Evolutionary conservation across 2,797 vertebrate genomes (phyloP), one percentile per base, ranked within the genome.

Genomic region (Antrozous pallidus): DNA sequence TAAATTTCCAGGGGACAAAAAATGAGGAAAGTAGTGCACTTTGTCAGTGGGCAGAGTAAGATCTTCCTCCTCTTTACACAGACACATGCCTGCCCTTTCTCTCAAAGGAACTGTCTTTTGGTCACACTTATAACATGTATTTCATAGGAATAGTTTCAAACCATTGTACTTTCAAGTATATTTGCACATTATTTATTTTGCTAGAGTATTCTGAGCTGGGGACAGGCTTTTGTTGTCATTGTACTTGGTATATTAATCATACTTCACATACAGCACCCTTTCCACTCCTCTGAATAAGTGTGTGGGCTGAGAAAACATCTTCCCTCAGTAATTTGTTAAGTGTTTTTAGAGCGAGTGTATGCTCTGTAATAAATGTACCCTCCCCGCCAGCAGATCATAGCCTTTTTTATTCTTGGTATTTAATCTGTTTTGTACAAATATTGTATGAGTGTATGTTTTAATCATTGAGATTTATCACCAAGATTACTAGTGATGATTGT

Each of bases 381-480:
- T 89, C 26, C 40, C 4, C 86, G 20, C 47, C 18, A 28, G 58
- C 3, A 38, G 51, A 22, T 54, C 51, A 82, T 24, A 79, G 38
- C 18, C 10, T 75, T 63, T 91, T 80, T 87, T 93, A 13, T 93
- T 90, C 63, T 93, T 84, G 14, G 36, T 74, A 77, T 77, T 90
- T 89, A 70, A 84, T 94, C 36, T 84, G 11, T 75, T 83, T 84
- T 65, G 14, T 65, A 54, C 8, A 78, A 93, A 36, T 82, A 89
- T 49, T 84, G 1, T 28, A 49, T 82, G 26, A 84, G 24, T 71
- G 3, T 42, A n/a, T 73, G 12, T 51, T 89, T 84, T 69, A 75
- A 77, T 87, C 36, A 49, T 11, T 73, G 17, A 8, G 70, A 81
- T 51, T 49, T 74, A 38, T 61, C 40, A 73, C 40, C 54, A 54